Evolutionary conservation across 2,113 vertebrate genomes (phyloP).

Genomic region (Amblyopsis rosae): DNA sequence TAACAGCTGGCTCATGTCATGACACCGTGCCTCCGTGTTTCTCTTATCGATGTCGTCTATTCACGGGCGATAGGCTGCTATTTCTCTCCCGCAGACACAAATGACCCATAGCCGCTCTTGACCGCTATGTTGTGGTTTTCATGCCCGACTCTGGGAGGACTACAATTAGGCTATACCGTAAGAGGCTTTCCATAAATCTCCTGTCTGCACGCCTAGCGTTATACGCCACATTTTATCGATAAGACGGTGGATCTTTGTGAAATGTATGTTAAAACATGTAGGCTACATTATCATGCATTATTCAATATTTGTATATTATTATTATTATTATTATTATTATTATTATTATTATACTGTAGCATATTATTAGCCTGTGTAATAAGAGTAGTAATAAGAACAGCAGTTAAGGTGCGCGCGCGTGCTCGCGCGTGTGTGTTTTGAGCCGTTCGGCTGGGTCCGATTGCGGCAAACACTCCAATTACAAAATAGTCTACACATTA

Average conservation of each 20-base stretch:
- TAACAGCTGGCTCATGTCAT: conserved; percentile 37
- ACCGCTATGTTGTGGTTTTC: no score
- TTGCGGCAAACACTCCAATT: conserved; percentile 9
- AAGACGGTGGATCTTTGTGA: background rate
- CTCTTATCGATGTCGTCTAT: conserved; percentile 7
- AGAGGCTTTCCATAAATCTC: conserved; percentile 68
- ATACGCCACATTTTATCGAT: conserved; percentile 19
- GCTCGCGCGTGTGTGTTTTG: background rate
- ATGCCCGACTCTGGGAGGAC: no score
- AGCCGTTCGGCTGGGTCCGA: conserved; percentile 3
- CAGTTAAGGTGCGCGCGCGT: background rate
- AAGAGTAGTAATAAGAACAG: background rate
- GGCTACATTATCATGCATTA: no score
- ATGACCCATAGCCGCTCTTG: no score
- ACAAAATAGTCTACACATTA: conserved; percentile 1
- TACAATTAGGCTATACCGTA: conserved; percentile 21
- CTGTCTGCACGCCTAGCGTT: conserved; percentile 19
- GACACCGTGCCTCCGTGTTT: background rate
- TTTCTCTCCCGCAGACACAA: no score
- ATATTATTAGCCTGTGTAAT: background rate
- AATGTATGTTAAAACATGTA: background rate
- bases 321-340: no score
- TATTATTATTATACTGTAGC: no score
- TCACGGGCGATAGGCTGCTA: no score
- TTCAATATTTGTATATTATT: no score